Evolutionary conservation across 2,113 vertebrate species (phyloP).

Genomic region (Aphyosemion australe): DNA sequence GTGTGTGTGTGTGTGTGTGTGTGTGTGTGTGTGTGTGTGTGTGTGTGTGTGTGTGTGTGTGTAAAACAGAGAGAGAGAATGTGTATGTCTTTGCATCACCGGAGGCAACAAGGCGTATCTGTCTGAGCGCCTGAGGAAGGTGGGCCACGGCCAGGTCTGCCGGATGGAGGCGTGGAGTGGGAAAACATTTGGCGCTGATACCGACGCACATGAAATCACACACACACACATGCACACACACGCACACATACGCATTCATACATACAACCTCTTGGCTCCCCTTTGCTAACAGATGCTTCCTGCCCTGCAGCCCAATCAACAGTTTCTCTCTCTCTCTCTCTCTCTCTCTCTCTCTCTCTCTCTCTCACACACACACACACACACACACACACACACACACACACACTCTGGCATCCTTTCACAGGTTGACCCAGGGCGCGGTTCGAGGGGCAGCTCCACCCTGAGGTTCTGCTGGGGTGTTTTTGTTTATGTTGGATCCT

Average conservation of each 20-base stretch:
- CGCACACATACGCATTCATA: background rate
- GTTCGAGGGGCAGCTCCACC: conserved; percentile 37
- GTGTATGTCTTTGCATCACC: no score
- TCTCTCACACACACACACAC: no score
- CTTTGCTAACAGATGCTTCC: conserved; percentile 75
- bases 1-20: background rate
- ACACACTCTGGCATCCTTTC: conserved; percentile 27
- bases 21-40: background rate
- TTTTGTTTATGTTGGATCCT: conserved; percentile 52
- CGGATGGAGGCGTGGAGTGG: conserved; percentile 42
- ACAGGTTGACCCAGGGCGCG: conserved; percentile 49
- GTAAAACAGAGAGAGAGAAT: no score
- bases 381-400: conserved; percentile 27
- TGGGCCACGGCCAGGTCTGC: conserved; percentile 50
- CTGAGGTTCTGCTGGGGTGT: conserved; percentile 28
- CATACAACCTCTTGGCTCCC: conserved; percentile 40
- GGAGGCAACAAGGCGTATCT: conserved; percentile 53
- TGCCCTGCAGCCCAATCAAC: conserved; percentile 44
- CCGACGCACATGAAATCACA: conserved; percentile 1
- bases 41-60: no score
- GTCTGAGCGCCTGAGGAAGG: conserved; percentile 54
- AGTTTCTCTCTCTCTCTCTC: conserved; percentile 6
- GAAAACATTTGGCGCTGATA: conserved; percentile 44
- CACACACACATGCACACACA: background rate
- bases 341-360: no score